phyloP scores from a whole-genome alignment of 2,113 vertebrate genomes.

The Zeus faber region DNA sequence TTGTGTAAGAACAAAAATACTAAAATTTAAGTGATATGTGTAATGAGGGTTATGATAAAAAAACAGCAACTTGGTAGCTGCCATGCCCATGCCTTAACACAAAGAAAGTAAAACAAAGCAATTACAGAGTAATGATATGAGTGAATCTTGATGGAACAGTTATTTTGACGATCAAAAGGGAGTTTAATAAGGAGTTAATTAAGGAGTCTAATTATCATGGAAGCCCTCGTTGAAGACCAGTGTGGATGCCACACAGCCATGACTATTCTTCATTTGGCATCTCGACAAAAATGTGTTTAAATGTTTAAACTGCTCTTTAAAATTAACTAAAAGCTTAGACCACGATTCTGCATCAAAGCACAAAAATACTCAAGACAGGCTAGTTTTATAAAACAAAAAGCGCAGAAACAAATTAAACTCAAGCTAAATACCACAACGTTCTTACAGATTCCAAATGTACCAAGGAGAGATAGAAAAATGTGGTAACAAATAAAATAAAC shows the following conservation, averaged over 20 bases:
- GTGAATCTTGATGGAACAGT: too few species aligned
- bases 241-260: not conserved
- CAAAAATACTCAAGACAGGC: not conserved
- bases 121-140: conserved; percentile 2
- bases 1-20: too few species aligned
- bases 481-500: too few species aligned
- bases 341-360: not conserved
- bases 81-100: conserved; percentile 53
- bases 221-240: not conserved
- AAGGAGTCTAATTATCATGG: too few species aligned
- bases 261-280: conserved; percentile 30
- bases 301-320: too few species aligned
- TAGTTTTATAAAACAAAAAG: conserved; percentile 18
- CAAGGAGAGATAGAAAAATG: not conserved
- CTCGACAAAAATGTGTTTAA: not conserved
- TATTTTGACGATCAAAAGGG: too few species aligned
- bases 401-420: not conserved
- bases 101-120: conserved; percentile 18
- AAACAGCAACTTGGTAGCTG: conserved; percentile 10
- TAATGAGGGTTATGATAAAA: too few species aligned
- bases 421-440: too few species aligned
- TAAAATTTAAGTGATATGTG: not conserved
- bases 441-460: conserved; percentile 9
- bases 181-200: too few species aligned
- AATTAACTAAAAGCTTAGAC: too few species aligned